Evolutionary conservation across 2,113 vertebrate species (phyloP).

Genomic region (Campylomormyrus numenius): DNA sequence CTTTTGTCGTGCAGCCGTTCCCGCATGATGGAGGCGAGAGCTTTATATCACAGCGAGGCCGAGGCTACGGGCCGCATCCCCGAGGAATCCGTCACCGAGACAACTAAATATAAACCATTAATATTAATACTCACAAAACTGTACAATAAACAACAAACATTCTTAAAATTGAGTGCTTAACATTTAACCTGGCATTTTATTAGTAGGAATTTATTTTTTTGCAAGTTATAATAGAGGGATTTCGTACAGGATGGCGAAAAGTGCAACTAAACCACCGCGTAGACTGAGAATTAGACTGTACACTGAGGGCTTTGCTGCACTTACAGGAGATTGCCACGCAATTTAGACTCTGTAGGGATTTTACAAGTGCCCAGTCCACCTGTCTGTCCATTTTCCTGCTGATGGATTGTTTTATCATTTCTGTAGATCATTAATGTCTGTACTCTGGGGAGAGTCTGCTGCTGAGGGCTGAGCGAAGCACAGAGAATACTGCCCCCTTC

Average conservation of each 20-base stretch:
- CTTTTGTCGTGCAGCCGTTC: not conserved
- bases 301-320: not conserved
- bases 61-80: not conserved
- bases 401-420: not conserved
- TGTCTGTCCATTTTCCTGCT: not conserved
- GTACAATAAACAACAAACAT: not conserved
- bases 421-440: not conserved
- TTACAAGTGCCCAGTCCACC: not conserved
- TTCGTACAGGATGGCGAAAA: not conserved
- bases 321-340: not conserved
- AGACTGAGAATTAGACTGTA: not conserved
- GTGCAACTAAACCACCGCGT: not conserved
- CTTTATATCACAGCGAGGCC: not conserved
- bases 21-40: not conserved
- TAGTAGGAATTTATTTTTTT: not conserved
- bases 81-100: not conserved
- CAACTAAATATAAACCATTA: not conserved
- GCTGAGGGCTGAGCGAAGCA: not conserved
- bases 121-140: not conserved
- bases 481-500: constrained; percentile 23
- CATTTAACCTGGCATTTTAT: not conserved
- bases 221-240: not conserved
- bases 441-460: not conserved
- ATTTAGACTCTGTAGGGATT: not conserved
- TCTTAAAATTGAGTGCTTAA: not conserved